These are phyloP conservation scores for Eupithecia vulgata DNA, from an alignment of 2,888 invertebrate genomes.

Conservation along the genomic window DNA sequence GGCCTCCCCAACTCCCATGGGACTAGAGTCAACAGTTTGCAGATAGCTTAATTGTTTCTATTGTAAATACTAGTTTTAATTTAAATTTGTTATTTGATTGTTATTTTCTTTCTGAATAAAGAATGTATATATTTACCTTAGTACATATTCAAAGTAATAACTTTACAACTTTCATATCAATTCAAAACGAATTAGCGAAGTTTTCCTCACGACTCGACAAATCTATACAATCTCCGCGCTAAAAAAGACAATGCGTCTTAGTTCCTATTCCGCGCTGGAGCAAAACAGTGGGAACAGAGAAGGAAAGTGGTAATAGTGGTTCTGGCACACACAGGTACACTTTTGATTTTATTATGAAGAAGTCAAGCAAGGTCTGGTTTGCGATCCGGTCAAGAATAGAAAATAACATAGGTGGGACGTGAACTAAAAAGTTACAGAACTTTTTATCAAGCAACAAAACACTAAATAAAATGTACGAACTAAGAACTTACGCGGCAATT, in stretches of 20 bases:
- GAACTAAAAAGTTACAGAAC: not conserved
- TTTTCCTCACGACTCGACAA: conserved; percentile 28
- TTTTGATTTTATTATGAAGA: not conserved
- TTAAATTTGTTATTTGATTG: too few relatives aligned
- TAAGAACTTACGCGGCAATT: not conserved
- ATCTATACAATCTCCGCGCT: conserved; percentile 26
- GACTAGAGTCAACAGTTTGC: too few relatives aligned
- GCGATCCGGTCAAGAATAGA: not conserved
- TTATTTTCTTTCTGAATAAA: too few relatives aligned
- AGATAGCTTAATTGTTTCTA: too few relatives aligned
- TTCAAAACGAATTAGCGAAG: conserved; percentile 20
- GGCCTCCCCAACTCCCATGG: too few relatives aligned
- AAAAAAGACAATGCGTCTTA: conserved; percentile 44
- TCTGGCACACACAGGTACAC: not conserved
- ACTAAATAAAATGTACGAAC: not conserved
- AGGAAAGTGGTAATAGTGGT: conserved; percentile 54
- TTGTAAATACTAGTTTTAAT: too few relatives aligned
- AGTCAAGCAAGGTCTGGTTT: not conserved
- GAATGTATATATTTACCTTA: too few relatives aligned
- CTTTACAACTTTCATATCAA: conserved; percentile 23
- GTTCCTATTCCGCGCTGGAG: conserved; percentile 55
- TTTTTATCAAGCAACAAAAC: not conserved
- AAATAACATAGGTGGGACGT: not conserved
- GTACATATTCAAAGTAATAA: too few relatives aligned
- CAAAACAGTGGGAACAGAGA: conserved; percentile 69